phyloP scores from a whole-genome alignment of 2,113 vertebrate species.

The Todiramphus chloris region DNA sequence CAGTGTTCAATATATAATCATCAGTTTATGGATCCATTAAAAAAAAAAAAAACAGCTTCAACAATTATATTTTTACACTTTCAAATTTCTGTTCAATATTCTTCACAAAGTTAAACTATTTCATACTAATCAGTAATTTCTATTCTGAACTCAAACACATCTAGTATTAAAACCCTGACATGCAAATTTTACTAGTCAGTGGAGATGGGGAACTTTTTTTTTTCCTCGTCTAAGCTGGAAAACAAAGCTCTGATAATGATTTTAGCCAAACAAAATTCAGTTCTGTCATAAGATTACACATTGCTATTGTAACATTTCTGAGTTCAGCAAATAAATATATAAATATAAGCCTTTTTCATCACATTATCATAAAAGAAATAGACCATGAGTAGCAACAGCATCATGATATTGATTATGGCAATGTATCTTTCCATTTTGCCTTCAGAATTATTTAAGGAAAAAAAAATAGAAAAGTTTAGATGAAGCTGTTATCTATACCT shows the following conservation, averaged over 20 bases:
- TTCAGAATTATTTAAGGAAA: background rate
- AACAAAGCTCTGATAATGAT: background rate
- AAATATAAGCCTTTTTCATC: background rate
- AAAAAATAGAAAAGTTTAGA: background rate
- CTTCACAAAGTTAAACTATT: background rate
- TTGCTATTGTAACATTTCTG: background rate
- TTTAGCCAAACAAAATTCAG: background rate
- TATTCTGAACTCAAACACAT: background rate
- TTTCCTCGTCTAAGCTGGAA: background rate
- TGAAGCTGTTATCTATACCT: background rate
- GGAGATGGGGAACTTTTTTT: background rate
- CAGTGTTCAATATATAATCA: background rate
- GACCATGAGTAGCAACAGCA: background rate
- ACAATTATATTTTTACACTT: background rate
- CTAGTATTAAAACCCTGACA: background rate
- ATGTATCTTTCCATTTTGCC: background rate
- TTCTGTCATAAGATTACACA: background rate
- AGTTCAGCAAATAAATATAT: background rate
- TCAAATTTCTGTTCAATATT: background rate
- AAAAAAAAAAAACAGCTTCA: background rate
- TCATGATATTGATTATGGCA: background rate
- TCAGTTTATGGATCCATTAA: background rate
- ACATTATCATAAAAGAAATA: constrained; percentile 4
- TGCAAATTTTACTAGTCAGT: background rate
- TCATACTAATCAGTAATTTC: background rate